Conservation (phyloP, 2,797 vertebrate genomes). For the Chromobotia macracanthus region DNA sequence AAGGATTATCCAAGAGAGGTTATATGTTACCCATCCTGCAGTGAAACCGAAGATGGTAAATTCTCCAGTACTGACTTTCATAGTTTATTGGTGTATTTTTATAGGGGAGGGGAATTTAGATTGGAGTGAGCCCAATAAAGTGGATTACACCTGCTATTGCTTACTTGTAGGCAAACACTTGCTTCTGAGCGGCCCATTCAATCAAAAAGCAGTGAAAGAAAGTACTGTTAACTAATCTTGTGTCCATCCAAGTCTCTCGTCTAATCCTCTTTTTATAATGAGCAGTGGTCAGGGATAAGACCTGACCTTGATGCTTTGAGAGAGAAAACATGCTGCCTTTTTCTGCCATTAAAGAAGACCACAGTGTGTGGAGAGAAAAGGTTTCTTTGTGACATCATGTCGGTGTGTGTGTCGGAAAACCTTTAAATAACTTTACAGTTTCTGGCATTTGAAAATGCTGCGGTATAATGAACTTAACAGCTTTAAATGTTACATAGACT, state of each 20-base stretch:
- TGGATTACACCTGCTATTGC: constrained; percentile 42
- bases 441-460: background rate
- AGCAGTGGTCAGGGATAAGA: constrained; percentile 61
- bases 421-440: constrained; percentile 4
- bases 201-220: constrained; percentile 51
- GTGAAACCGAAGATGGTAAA: constrained; percentile 20
- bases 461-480: background rate
- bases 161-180: constrained; percentile 24
- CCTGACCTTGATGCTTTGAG: constrained; percentile 62
- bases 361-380: constrained; percentile 26
- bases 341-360: constrained; percentile 40
- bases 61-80: background rate
- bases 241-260: constrained; percentile 61
- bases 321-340: constrained; percentile 60
- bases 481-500: background rate
- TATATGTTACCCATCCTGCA: constrained; percentile 1
- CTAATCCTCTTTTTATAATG: constrained; percentile 63
- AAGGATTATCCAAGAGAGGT: background rate
- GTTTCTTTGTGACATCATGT: background rate
- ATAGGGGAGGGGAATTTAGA: constrained; percentile 16
- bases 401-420: background rate
- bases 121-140: constrained; percentile 24
- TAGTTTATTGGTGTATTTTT: background rate
- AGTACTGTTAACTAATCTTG: constrained; percentile 60
- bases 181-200: constrained; percentile 17